A percentile compares a stretch with the other conserved stretches of the same genome.
phyloP scores from a whole-genome alignment of 2,797 vertebrate species.

The Fratercula arctica region DNA sequence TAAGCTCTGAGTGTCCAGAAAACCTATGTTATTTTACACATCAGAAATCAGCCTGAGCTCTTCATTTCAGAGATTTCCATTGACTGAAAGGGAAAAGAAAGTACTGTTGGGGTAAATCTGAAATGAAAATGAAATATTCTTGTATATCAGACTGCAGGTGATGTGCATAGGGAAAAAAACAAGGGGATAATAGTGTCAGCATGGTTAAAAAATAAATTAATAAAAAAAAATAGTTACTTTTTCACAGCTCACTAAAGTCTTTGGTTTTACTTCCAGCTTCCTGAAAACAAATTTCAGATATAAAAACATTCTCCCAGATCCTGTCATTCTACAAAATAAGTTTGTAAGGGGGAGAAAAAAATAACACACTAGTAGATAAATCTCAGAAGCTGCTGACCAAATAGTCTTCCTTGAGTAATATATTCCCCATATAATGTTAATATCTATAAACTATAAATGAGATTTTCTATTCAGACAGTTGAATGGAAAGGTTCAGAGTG shows the following conservation, averaged over 20 bases:
- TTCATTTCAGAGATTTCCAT: slow-evolving; percentile 1
- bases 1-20: slow-evolving; percentile 25
- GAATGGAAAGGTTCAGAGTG: slow-evolving; percentile 6
- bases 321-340: neutral
- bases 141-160: neutral
- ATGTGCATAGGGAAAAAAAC: neutral
- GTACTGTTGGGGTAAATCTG: neutral
- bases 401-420: neutral
- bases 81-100: neutral
- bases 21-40: neutral
- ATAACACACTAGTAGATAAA: neutral
- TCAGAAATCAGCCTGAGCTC: neutral
- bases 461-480: slow-evolving; percentile 10
- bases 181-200: neutral
- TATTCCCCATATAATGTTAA: neutral
- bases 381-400: neutral
- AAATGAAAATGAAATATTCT: neutral
- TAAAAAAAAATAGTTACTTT: neutral
- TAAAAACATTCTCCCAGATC: neutral
- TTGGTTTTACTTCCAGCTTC: neutral
- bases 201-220: neutral
- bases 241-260: neutral
- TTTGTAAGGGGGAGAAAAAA: neutral
- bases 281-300: neutral
- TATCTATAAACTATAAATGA: neutral